These are phyloP conservation scores for Leucophenga maculata DNA, from an alignment of 2,888 invertebrate species.

Conservation along the genomic window DNA sequence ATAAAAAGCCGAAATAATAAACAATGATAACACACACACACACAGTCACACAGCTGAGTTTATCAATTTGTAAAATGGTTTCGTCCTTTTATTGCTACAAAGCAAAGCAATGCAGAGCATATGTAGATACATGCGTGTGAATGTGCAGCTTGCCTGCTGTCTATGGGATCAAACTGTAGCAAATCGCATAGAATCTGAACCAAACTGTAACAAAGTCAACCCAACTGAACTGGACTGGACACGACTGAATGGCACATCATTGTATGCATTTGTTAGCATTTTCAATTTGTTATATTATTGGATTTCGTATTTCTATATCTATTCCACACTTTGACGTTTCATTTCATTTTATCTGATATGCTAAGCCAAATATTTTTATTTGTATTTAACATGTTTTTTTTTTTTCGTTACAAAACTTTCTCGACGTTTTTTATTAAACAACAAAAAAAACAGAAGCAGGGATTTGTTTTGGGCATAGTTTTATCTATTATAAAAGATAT, in stretches of 20 bases:
- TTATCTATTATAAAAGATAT: neutral
- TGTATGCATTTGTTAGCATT: slow-evolving; percentile 10
- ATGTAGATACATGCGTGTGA: neutral
- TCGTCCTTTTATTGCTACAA: slow-evolving; percentile 19
- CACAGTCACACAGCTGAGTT: slow-evolving; percentile 58
- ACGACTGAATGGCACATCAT: neutral
- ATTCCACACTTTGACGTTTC: neutral
- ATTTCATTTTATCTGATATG: slow-evolving; percentile 2
- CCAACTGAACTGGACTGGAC: no score
- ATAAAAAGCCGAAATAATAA: slow-evolving; percentile 41
- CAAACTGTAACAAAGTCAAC: slow-evolving; percentile 12
- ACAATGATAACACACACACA: slow-evolving; percentile 18
- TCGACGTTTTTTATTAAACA: neutral
- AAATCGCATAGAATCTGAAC: no score
- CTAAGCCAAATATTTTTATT: neutral
- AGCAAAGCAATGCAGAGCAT: neutral
- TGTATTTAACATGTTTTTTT: slow-evolving; percentile 1
- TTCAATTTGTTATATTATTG: slow-evolving; percentile 13
- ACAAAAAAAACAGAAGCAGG: neutral
- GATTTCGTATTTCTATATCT: slow-evolving; percentile 1
- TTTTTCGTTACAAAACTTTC: neutral
- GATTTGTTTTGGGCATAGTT: neutral
- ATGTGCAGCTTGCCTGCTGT: neutral
- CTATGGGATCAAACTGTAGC: neutral
- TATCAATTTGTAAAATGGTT: slow-evolving; percentile 62